These are phyloP conservation scores for Alsophila aescularia DNA, from an alignment of 2,888 invertebrate genomes.

Conservation along the genomic window DNA sequence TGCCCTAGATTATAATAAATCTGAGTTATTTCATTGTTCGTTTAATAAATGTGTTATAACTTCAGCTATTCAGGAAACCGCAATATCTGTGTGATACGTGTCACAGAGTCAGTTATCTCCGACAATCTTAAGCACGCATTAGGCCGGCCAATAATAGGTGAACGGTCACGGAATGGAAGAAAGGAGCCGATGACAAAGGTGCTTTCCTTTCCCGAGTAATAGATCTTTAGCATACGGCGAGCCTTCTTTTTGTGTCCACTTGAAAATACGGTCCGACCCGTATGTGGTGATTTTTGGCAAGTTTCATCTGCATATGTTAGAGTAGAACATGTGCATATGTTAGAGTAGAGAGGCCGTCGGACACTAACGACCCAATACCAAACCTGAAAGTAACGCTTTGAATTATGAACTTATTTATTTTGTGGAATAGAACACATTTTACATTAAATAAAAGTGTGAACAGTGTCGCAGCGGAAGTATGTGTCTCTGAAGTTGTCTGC, in stretches of 20 bases:
- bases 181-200: slow-evolving; percentile 46
- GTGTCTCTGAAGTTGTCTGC: too few relatives aligned
- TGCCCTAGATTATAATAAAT: too few relatives aligned
- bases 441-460: too few relatives aligned
- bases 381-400: too few relatives aligned
- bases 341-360: too few relatives aligned
- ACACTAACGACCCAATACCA: too few relatives aligned
- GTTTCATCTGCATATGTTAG: not conserved
- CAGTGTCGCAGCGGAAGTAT: too few relatives aligned
- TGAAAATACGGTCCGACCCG: slow-evolving; percentile 12
- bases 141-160: slow-evolving; percentile 52
- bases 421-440: too few relatives aligned
- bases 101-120: slow-evolving; percentile 42
- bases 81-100: not conserved
- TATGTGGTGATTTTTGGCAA: slow-evolving; percentile 4
- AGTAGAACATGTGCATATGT: too few relatives aligned
- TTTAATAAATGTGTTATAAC: too few relatives aligned
- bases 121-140: slow-evolving; percentile 49
- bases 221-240: slow-evolving; percentile 26
- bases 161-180: slow-evolving; percentile 53
- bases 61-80: not conserved
- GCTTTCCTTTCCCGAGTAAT: slow-evolving; percentile 38
- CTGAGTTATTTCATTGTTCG: too few relatives aligned
- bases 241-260: slow-evolving; percentile 22
- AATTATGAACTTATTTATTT: too few relatives aligned